phyloP scores from a whole-genome alignment of 1,140 invertebrate genomes.

The Brachionus calyciflorus region DNA sequence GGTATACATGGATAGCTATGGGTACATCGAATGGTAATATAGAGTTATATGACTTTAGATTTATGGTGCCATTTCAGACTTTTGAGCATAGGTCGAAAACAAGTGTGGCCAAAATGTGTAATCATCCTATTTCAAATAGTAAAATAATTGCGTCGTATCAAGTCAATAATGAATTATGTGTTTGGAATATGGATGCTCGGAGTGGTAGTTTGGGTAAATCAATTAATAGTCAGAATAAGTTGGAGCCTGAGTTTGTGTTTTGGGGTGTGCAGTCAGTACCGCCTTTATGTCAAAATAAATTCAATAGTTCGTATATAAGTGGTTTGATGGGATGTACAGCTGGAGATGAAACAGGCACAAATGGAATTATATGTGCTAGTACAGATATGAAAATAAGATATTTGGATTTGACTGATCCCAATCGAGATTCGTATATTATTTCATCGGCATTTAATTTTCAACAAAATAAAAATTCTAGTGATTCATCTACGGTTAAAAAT shows the following conservation, averaged over 20 bases:
- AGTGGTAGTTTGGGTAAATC: not conserved
- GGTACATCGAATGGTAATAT: slow-evolving; percentile 32
- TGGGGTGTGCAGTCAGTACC: slow-evolving; percentile 43
- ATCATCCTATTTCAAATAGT: not conserved
- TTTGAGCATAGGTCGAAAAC: slow-evolving; percentile 39
- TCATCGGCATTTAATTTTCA: slow-evolving; percentile 42
- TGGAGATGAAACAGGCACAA: not conserved
- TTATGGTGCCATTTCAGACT: slow-evolving; percentile 1
- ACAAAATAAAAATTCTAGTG: not conserved
- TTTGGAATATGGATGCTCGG: slow-evolving; percentile 21
- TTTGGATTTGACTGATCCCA: slow-evolving; percentile 9
- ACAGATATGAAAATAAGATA: slow-evolving; percentile 29
- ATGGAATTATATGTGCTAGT: slow-evolving; percentile 11
- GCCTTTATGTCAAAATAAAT: slow-evolving; percentile 13
- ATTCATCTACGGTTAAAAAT: not conserved
- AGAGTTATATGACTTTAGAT: slow-evolving; percentile 20
- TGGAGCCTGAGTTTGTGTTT: slow-evolving; percentile 27
- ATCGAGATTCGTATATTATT: not conserved
- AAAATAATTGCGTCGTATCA: slow-evolving; percentile 18
- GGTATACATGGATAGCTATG: slow-evolving; percentile 41
- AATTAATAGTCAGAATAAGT: not conserved
- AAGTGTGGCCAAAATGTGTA: not conserved
- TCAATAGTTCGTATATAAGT: not conserved
- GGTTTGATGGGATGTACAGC: not conserved
- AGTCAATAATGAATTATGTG: slow-evolving; percentile 27